Base-by-base conservation (phyloP, 2,113 vertebrate genomes). In the Hiodon alosoides region DNA sequence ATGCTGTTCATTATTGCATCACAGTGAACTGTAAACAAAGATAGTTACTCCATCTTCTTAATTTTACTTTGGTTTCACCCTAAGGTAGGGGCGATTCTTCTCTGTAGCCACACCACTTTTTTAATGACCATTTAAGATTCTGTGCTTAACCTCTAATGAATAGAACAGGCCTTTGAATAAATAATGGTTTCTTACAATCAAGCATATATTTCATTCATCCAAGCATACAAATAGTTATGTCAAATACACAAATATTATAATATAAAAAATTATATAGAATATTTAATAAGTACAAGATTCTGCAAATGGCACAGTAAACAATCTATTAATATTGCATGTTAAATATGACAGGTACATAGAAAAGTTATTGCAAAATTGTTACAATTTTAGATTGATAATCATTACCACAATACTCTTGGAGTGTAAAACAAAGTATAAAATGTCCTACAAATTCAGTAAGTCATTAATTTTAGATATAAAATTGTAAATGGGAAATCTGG, bases 391-490 rank as follows among this genome's bases (percentile, higher is more conserved):
- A 62, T 61, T 2, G 50, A 16, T n/a, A 3, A 17, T 61, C 53
- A 31, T 10, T 62, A 16, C n/a, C 11, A 62, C 59, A 72, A 52
- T 62, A 16, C 7, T 72, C 48, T 51, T 68, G 46, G 66, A 68
- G 66, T 68, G 59, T 62, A 52, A 61, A n/a, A 51, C 57, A n/a
- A 9, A 61, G 48, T n/a, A 61, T 59, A 71, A 58, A 60, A 52
- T 51, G n/a, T 52, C 10, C 5, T 8, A 65, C 17, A 65, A 31
- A 31, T 31, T 16, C 14, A 69, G 51, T 62, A 65, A 31, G 51
- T 73, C 13, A 31, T 73, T 73, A 14, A 53, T 73, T 73, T 73
- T 47, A 13, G 8, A 59, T 62, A 72, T 73, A 54, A 65, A 64
- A 66, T 66, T 17, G 31, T 65, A 47, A 67, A 66, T 14, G 65